Percentiles rank a stretch among this genome's conserved stretches.
Conservation (phyloP, 2,797 vertebrate species). For the Fratercula arctica region DNA sequence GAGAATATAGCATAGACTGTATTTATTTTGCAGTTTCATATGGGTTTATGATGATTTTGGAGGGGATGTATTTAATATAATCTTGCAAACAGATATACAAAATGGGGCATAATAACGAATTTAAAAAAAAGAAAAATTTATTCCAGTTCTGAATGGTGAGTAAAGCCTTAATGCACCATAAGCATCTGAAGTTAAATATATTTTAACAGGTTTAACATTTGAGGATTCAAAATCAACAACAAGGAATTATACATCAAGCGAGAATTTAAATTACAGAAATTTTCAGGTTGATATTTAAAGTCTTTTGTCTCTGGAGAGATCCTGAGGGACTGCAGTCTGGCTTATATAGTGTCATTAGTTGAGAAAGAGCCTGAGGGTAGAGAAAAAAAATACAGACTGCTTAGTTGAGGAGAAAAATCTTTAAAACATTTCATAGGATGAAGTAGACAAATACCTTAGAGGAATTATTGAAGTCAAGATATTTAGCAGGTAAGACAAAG, state of each 20-base stretch:
- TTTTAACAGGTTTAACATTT: background rate
- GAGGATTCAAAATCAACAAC: background rate
- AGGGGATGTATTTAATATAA: background rate
- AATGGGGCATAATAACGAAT: background rate
- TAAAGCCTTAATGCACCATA: background rate
- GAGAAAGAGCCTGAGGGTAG: background rate
- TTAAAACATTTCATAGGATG: background rate
- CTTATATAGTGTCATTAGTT: background rate
- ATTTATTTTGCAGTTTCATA: background rate
- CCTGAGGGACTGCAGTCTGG: background rate
- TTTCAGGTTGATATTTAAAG: background rate
- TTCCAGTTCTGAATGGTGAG: background rate
- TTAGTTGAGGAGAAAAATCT: background rate
- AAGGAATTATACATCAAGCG: background rate
- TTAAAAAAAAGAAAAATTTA: background rate
- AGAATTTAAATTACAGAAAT: background rate
- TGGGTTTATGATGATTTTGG: background rate
- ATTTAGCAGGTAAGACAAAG: background rate
- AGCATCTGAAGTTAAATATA: background rate
- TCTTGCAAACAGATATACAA: background rate
- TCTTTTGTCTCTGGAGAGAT: background rate
- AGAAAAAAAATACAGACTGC: background rate
- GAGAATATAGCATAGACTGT: background rate
- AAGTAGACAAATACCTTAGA: background rate
- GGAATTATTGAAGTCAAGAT: background rate